phyloP scores from a whole-genome alignment of 2,888 invertebrate genomes.

The Gymnosoma rotundatum region DNA sequence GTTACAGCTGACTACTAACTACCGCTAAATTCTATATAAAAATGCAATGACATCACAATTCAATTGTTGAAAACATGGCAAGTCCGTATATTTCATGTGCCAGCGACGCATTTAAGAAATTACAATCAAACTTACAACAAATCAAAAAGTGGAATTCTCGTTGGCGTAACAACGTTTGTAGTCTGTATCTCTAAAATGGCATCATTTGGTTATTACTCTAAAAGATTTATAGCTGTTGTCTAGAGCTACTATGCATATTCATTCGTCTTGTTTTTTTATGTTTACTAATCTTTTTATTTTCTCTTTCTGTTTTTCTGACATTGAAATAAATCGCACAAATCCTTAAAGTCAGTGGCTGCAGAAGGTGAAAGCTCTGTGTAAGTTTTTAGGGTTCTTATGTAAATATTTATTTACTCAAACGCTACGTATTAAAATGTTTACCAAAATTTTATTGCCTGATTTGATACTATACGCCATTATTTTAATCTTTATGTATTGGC shows the following conservation, averaged over 20 bases:
- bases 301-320: too few relatives aligned
- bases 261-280: neutral
- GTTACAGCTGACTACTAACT: conserved; percentile 36
- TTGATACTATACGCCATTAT: too few relatives aligned
- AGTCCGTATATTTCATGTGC: conserved; percentile 22
- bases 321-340: too few relatives aligned
- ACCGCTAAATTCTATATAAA: conserved; percentile 7
- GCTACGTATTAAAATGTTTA: too few relatives aligned
- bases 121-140: conserved; percentile 14
- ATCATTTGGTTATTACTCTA: conserved; percentile 59
- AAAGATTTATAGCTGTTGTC: conserved; percentile 61
- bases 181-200: conserved; percentile 27
- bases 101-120: conserved; percentile 23
- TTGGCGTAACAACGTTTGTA: conserved; percentile 2
- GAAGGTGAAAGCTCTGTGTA: too few relatives aligned
- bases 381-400: too few relatives aligned
- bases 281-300: neutral
- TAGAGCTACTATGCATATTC: conserved; percentile 19
- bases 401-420: too few relatives aligned
- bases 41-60: conserved; percentile 16
- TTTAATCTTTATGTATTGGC: too few relatives aligned
- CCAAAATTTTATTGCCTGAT: too few relatives aligned
- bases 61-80: conserved; percentile 43
- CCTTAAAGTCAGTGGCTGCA: too few relatives aligned
- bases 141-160: conserved; percentile 7